Conservation (phyloP, 1,140 invertebrate genomes). For the Aphaenogaster rudis region DNA sequence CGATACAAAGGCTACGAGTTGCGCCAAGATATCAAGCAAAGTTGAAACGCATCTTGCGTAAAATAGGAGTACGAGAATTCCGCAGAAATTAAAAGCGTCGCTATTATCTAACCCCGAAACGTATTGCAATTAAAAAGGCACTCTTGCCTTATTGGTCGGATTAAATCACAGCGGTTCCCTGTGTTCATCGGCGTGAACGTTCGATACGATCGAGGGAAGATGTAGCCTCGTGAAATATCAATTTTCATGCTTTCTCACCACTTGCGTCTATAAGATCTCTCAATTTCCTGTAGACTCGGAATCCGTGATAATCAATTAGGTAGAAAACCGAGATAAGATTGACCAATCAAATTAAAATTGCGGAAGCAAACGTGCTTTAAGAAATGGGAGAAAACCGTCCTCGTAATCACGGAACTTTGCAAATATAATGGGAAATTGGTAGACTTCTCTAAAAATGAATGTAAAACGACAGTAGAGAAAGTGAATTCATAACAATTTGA, state of each 20-base stretch:
- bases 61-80: conserved; percentile 22
- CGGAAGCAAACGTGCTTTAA: conserved; percentile 2
- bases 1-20: conserved; percentile 37
- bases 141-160: conserved; percentile 30
- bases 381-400: background rate
- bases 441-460: background rate
- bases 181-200: conserved; percentile 8
- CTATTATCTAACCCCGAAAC: background rate
- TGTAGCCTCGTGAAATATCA: conserved; percentile 49
- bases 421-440: background rate
- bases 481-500: background rate
- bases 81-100: conserved; percentile 25
- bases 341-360: conserved; percentile 38
- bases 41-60: conserved; percentile 3
- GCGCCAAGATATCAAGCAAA: conserved; percentile 24
- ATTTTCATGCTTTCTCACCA: conserved; percentile 52
- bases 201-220: conserved; percentile 40
- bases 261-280: conserved; percentile 34
- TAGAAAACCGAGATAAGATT: conserved; percentile 30
- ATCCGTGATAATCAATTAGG: conserved; percentile 56
- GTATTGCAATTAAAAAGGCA: background rate
- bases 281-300: conserved; percentile 44
- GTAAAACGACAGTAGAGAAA: background rate
- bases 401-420: conserved; percentile 8
- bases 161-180: conserved; percentile 26